Conservation (phyloP, 2,888 invertebrate genomes). For the Antheraea yamamai region DNA sequence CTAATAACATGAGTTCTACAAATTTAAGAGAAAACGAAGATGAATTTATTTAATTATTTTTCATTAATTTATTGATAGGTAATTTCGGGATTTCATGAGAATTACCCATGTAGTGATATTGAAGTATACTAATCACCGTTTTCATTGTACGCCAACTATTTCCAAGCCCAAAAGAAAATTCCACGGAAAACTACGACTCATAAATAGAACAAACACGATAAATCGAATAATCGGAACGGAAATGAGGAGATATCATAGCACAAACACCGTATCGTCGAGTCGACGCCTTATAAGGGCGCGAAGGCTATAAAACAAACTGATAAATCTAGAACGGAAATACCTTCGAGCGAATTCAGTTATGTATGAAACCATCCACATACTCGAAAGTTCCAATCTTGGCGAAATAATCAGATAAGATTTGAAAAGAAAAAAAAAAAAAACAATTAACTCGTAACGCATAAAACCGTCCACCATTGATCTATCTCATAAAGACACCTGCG, state of each 20-base stretch:
- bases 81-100: no score
- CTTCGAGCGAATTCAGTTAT: conserved; percentile 22
- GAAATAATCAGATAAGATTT: conserved; percentile 1
- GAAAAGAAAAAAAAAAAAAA: not conserved
- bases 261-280: conserved; percentile 6
- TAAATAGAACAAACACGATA: conserved; percentile 8
- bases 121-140: not conserved
- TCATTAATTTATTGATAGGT: no score
- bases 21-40: no score
- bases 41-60: no score
- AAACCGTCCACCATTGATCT: conserved; percentile 57
- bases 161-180: not conserved
- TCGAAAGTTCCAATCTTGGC: not conserved
- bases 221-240: not conserved
- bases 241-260: not conserved
- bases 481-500: conserved; percentile 59
- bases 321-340: conserved; percentile 10
- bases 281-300: not conserved
- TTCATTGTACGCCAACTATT: not conserved
- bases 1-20: no score
- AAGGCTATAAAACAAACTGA: not conserved
- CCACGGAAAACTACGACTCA: not conserved
- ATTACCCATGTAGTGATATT: not conserved
- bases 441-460: conserved; percentile 41
- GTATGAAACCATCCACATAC: conserved; percentile 25